Evolutionary conservation across 2,113 vertebrate species (phyloP).

Genomic region (Halcyon malimbica): DNA sequence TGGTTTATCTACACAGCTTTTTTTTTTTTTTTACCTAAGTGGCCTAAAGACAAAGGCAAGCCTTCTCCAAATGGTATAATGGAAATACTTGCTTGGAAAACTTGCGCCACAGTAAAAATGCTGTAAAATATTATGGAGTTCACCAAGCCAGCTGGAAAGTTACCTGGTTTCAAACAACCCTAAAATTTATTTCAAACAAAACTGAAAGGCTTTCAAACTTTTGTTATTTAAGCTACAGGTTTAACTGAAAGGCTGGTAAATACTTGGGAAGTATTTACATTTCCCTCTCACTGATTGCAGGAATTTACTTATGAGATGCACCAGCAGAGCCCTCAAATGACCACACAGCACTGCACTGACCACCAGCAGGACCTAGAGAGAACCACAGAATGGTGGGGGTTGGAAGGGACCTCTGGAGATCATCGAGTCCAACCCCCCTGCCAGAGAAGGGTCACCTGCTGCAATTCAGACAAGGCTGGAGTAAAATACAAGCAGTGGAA

Average conservation of each 20-base stretch:
- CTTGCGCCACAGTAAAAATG: not conserved
- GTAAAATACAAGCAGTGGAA: not conserved
- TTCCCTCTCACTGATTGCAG: not conserved
- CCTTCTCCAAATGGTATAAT: not conserved
- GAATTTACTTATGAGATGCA: not conserved
- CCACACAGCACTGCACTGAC: fast-evolving
- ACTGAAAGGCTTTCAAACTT: not conserved
- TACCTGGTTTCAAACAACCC: not conserved
- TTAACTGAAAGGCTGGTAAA: not conserved
- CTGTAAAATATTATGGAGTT: not conserved
- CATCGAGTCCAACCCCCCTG: too few species aligned
- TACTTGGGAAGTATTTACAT: not conserved
- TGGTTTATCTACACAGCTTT: not conserved
- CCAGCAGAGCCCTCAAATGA: not conserved
- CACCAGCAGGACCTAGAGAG: not conserved
- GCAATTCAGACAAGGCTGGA: not conserved
- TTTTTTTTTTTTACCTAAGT: not conserved
- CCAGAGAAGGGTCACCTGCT: not conserved
- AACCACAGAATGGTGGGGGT: too few species aligned
- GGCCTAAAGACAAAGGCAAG: constrained; percentile 15
- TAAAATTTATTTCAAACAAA: constrained; percentile 8
- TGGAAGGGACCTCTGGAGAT: too few species aligned
- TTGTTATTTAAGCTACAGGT: not conserved
- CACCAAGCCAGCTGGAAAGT: not conserved
- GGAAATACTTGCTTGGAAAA: not conserved